Evolutionary conservation across 2,113 vertebrate species (phyloP).

Genomic region (Lontra canadensis): DNA sequence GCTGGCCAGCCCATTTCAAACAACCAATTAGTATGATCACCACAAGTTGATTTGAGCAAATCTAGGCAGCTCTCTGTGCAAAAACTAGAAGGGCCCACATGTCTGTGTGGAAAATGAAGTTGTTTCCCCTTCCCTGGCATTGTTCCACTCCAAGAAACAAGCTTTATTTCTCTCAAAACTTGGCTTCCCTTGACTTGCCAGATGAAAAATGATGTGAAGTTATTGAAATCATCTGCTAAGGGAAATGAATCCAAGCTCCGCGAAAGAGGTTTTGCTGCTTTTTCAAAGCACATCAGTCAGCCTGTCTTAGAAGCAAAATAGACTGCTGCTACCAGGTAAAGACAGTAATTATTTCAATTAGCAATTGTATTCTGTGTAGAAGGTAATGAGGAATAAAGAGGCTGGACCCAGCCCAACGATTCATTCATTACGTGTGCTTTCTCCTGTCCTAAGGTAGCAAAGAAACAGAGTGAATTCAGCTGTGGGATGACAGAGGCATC

Average conservation of each 20-base stretch:
- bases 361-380: not conserved
- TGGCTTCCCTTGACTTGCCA: constrained; percentile 81
- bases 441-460: not conserved
- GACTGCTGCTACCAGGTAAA: not conserved
- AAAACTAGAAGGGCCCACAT: constrained; percentile 77
- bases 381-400: not conserved
- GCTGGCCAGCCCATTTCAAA: constrained; percentile 40
- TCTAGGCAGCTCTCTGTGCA: constrained; percentile 76
- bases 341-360: constrained; percentile 36
- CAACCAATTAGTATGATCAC: constrained; percentile 52
- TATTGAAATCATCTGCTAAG: constrained; percentile 26
- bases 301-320: not conserved
- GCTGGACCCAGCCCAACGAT: not conserved
- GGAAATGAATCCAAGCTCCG: not conserved
- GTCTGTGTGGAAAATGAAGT: constrained; percentile 84
- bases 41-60: constrained; percentile 64
- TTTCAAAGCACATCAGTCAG: constrained; percentile 24
- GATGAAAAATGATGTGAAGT: constrained; percentile 46
- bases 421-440: not conserved
- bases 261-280: not conserved
- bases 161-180: constrained; percentile 83
- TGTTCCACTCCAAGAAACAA: constrained; percentile 85
- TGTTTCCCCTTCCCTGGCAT: constrained; percentile 81
- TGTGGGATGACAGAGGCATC: not conserved
- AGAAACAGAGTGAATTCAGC: not conserved